A percentile compares a stretch with the other conserved stretches of the same genome.
Evolutionary conservation across 2,888 invertebrate species (phyloP).

Genomic region (Pocota personata): DNA sequence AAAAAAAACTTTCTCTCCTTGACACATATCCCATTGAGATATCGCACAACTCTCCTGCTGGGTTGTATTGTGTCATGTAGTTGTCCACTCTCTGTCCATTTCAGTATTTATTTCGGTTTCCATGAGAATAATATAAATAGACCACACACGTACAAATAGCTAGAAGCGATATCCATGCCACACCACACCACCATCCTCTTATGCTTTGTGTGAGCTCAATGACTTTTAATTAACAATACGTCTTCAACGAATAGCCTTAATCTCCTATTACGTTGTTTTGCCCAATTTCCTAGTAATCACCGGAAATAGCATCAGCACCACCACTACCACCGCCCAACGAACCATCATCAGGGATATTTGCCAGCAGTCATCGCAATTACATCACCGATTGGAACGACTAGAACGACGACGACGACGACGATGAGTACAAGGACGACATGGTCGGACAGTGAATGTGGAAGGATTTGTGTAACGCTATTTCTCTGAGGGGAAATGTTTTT

Average conservation of each 20-base stretch:
- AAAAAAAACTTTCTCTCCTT: neutral
- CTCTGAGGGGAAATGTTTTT: slow-evolving; percentile 37
- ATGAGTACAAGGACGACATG: neutral
- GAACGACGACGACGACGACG: neutral
- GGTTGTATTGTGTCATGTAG: neutral
- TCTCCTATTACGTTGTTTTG: slow-evolving; percentile 47
- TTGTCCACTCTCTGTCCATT: neutral
- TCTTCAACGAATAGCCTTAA: slow-evolving; percentile 44
- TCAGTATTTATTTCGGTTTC: neutral
- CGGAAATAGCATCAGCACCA: slow-evolving; percentile 14
- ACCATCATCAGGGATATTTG: slow-evolving; percentile 43
- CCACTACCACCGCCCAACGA: neutral
- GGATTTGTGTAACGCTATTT: slow-evolving; percentile 44
- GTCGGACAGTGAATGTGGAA: slow-evolving; percentile 13
- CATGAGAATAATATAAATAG: neutral
- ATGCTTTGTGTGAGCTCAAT: neutral
- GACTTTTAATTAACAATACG: slow-evolving; percentile 58
- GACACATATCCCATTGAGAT: neutral
- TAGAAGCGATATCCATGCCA: too few species aligned
- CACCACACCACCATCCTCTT: neutral
- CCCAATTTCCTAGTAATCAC: slow-evolving; percentile 58
- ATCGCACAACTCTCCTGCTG: neutral
- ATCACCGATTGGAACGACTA: slow-evolving; percentile 34
- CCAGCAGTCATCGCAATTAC: slow-evolving; percentile 45
- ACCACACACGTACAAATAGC: neutral